A percentile compares a stretch with the other conserved stretches of the same genome.
These are phyloP conservation scores for Norana najaformis DNA, from an alignment of 2,888 invertebrate species.

Conservation along the genomic window DNA sequence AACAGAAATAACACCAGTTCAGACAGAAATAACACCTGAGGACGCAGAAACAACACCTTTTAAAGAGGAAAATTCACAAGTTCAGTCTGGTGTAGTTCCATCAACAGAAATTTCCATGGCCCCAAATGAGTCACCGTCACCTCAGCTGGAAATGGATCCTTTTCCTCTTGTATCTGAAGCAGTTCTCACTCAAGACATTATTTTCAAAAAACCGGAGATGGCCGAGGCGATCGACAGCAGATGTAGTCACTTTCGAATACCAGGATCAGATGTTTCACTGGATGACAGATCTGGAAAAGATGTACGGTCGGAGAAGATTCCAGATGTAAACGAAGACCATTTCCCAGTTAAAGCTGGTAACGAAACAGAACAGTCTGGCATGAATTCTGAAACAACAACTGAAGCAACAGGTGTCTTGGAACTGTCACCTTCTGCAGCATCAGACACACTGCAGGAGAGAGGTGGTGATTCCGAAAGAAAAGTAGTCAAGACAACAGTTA, in stretches of 20 bases:
- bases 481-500: neutral
- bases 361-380: too few relatives aligned
- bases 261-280: too few relatives aligned
- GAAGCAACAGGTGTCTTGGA: neutral
- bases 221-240: too few relatives aligned
- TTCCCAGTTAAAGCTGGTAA: too few relatives aligned
- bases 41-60: neutral
- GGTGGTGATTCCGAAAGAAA: neutral
- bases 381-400: too few relatives aligned
- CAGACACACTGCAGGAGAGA: neutral
- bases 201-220: too few relatives aligned
- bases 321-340: too few relatives aligned
- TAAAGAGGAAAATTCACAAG: neutral
- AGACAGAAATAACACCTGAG: neutral
- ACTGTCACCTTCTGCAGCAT: neutral
- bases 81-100: neutral
- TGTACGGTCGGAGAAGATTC: too few relatives aligned
- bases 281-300: too few relatives aligned
- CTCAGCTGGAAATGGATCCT: neutral
- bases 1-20: neutral
- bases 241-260: too few relatives aligned
- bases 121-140: neutral
- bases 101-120: neutral
- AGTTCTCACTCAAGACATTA: too few relatives aligned
- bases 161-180: neutral